Base-by-base conservation (phyloP, 92 coral and sea anemone species). In the Phymanthus crucifer region DNA sequence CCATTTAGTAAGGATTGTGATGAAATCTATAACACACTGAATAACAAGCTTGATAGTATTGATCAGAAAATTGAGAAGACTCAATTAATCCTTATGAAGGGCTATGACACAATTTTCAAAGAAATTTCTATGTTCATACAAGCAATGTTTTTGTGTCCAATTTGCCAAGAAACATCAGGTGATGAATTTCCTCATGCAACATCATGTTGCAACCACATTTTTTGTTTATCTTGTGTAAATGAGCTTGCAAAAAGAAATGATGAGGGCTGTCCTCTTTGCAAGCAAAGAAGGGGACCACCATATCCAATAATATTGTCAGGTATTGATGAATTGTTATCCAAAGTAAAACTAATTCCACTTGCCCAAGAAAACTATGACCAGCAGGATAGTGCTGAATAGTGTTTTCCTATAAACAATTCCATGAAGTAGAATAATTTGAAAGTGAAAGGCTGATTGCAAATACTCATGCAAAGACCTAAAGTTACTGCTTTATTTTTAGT, bases 191-290 rank as follows among this genome's bases (percentile, higher is more conserved):
- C 89, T 4, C 67, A 84, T 40, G 83, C 83, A 29, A 34, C 64
- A 19, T 66, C 89, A 3, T 85, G 88, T 37, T 85, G 84, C 40
- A 85, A 85, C 45, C 68, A 77, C 26, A 35, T 85, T 1, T 64
- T 85, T 4, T 79, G 80, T 19, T 23, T 23, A 17, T 7, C 48
- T 8, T 84, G 83, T 56, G 37, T 78, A 6, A 54, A 32, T 17
- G 57, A 84, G 37, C 64, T 84, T 18, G 69, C 61, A 13, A 9
- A 32, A 18, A 78, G 84, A 40, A n/a, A 68, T 50, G 79, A 85
- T 17, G n/a, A 1, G 37, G 36, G n/a, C 21, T 85, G 89, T 67
- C 75, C 84, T 11, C 84, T 85, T 23, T 85, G 89, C 34, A 79
- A 85, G 43, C 80, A 79, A 37, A 47, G 61, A 75, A 61, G 84